Base-by-base conservation (phyloP, 1,140 invertebrate species). In the Drosophila prosaltans region DNA sequence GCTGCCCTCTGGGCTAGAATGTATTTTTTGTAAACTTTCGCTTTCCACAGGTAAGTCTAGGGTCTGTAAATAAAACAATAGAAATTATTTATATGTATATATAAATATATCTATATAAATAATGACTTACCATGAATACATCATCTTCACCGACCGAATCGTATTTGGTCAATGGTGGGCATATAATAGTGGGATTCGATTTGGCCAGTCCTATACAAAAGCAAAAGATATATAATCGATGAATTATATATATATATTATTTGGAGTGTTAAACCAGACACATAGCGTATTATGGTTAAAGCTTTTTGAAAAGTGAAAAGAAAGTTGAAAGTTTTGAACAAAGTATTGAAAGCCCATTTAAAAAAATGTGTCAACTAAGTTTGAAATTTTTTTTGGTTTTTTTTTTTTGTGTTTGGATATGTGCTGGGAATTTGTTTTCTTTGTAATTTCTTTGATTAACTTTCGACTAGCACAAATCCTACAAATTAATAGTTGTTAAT, bases 131-230 rank as follows among this genome's bases (percentile, higher is more conserved):
- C 96, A 97, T 97, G 93, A 97, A 97, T 80, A 97, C 96, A 92
- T 97, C 96, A 92, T 97, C 96, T 92, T 97, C 96, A 68, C 95
- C 95, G 77, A 95, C 94, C 93, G 96, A 95, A 95, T 94, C 92
- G 89, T 93, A 94, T 93, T 94, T 94, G 76, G 83, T 92, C 54
- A 92, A 77, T 74, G 91, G 91, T 93, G 93, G 90, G 80, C 91
- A 92, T 75, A 89, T 90, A 69, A 91, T 92, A 72, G 91, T 92
- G 51, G 91, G 91, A 86, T 92, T 92, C 48, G 88, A 89, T 92
- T 92, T 91, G 43, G 93, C 91, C 91, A 93, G 78, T 78, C 90
- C 90, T 91, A 26, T 26, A 43, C 43, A 64, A 41, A 36, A 10
- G 54, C 3, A 51, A 16, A 2, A 21, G 16, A 24, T 51, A 51